Evolutionary conservation across 2,888 invertebrate species (phyloP).

Genomic region (Drosophila kambysellisi): DNA sequence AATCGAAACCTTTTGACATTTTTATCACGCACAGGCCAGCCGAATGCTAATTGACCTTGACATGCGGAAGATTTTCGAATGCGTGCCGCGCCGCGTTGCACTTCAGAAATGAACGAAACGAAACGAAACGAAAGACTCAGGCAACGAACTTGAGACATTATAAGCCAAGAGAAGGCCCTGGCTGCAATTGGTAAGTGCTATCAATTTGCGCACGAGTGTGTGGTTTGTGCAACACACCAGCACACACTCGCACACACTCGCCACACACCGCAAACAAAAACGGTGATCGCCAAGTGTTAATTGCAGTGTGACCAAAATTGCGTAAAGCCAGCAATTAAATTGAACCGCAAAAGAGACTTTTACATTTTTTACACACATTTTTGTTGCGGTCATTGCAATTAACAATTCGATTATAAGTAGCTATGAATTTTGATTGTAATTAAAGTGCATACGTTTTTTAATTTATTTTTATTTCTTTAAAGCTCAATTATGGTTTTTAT

Average conservation of each 20-base stretch:
- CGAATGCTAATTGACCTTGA: conserved; percentile 78
- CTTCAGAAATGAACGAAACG: conserved; percentile 57
- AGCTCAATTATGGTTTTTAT: conserved; percentile 8
- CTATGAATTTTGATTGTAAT: conserved; percentile 27
- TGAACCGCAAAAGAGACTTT: conserved; percentile 18
- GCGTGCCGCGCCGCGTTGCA: conserved; percentile 55
- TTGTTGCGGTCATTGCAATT: conserved; percentile 32
- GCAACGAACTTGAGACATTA: conserved; percentile 55
- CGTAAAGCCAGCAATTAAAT: conserved; percentile 29
- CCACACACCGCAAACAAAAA: conserved; percentile 27
- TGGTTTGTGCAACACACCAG: conserved; percentile 64
- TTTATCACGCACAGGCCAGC: conserved; percentile 71
- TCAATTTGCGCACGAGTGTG: conserved; percentile 33
- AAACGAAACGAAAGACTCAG: conserved; percentile 62
- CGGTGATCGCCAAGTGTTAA: conserved; percentile 56
- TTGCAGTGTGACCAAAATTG: conserved; percentile 73
- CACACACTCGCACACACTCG: conserved; percentile 61
- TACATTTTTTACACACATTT: conserved; percentile 20
- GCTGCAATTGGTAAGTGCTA: conserved; percentile 59
- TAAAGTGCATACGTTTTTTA: conserved; percentile 20
- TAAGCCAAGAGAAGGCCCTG: conserved; percentile 51
- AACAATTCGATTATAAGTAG: conserved; percentile 41
- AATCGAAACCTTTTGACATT: conserved; percentile 80
- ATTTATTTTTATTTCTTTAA: conserved; percentile 17
- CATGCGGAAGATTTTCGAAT: conserved; percentile 76